phyloP scores from a whole-genome alignment of 2,888 invertebrate genomes.

The Amphipyra tragopoginis region DNA sequence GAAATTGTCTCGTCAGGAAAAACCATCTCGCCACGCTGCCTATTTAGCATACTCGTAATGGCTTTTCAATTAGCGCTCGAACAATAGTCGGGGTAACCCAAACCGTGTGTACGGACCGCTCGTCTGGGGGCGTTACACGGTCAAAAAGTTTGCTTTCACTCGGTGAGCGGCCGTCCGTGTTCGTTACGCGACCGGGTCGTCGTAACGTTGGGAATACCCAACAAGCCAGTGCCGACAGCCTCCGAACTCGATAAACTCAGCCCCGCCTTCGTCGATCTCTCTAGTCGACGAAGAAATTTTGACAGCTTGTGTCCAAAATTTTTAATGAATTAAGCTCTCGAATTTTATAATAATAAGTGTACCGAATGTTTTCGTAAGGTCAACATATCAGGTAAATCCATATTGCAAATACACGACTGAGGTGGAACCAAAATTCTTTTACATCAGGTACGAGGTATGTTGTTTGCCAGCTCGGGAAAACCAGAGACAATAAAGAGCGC shows the following conservation, averaged over 20 bases:
- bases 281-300: conserved; percentile 29
- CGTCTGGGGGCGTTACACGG: conserved; percentile 50
- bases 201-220: conserved; percentile 79
- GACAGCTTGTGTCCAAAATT: conserved; percentile 30
- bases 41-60: conserved; percentile 64
- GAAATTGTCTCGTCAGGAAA: conserved; percentile 56
- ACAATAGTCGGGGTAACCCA: conserved; percentile 71
- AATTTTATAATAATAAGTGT: conserved; percentile 56
- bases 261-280: conserved; percentile 34
- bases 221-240: conserved; percentile 53
- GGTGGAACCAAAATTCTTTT: conserved; percentile 67
- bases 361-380: conserved; percentile 63
- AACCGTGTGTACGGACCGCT: conserved; percentile 49
- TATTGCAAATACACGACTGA: conserved; percentile 71
- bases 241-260: conserved; percentile 50
- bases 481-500: conserved; percentile 66
- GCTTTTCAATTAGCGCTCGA: conserved; percentile 56
- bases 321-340: conserved; percentile 30
- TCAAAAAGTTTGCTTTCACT: conserved; percentile 77
- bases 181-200: conserved; percentile 67
- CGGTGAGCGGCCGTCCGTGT: conserved; percentile 57
- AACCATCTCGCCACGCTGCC: conserved; percentile 53
- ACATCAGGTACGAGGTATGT: conserved; percentile 47
- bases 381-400: conserved; percentile 72
- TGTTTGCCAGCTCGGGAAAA: conserved; percentile 66